These are phyloP conservation scores for Sinocyclocheilus grahami DNA, from an alignment of 2,113 vertebrate species.

Conservation along the genomic window DNA sequence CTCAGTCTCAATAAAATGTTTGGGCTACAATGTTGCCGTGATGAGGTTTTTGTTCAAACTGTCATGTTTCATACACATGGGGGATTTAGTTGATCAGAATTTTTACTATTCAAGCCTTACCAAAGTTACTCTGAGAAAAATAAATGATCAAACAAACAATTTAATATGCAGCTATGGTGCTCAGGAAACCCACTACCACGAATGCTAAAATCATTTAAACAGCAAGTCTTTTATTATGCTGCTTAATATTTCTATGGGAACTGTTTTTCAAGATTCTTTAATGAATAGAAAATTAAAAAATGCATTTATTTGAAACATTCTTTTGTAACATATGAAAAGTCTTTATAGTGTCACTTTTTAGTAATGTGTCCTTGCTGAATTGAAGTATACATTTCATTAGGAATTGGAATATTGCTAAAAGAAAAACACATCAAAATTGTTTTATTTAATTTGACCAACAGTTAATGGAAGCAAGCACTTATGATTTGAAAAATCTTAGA, in stretches of 20 bases:
- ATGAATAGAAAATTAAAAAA: not conserved
- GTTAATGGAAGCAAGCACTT: not conserved
- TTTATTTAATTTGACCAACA: not conserved
- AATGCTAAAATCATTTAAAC: not conserved
- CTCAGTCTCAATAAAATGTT: slow-evolving; percentile 70
- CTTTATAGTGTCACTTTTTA: not conserved
- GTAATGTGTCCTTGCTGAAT: not conserved
- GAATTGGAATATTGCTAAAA: not conserved
- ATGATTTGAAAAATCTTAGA: not conserved
- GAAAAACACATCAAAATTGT: not conserved
- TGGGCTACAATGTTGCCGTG: slow-evolving; percentile 65
- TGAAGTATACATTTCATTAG: not conserved
- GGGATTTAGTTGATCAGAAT: not conserved
- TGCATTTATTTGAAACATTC: not conserved
- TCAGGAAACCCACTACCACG: not conserved
- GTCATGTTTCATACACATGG: not conserved
- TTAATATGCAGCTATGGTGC: not conserved
- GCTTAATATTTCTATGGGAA: not conserved
- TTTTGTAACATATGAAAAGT: not conserved
- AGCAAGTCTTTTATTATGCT: not conserved
- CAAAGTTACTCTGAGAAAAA: not conserved
- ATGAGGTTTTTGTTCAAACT: not conserved
- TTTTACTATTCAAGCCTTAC: not conserved
- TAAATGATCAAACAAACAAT: not conserved
- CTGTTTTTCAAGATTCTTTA: not conserved